These are phyloP conservation scores for Poecilia wingei DNA, from an alignment of 2,797 vertebrate species.

Conservation along the genomic window DNA sequence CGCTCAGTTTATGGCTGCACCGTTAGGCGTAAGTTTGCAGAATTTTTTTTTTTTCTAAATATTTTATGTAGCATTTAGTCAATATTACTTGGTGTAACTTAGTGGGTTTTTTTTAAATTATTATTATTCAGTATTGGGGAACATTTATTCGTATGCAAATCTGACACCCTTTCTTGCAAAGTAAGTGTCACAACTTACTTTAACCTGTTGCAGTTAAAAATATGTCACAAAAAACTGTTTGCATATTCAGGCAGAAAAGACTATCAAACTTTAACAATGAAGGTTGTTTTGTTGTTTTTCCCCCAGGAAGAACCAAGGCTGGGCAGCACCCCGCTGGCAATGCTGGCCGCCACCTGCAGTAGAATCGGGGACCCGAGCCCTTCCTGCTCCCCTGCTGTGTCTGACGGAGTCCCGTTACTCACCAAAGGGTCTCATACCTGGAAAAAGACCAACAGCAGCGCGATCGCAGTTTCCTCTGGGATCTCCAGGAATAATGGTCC, in stretches of 20 bases:
- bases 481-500: constrained; percentile 68
- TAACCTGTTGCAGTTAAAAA: not conserved
- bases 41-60: not conserved
- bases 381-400: constrained; percentile 85
- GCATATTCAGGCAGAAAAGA: not conserved
- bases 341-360: constrained; percentile 95
- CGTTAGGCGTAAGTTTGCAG: constrained; percentile 91
- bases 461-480: constrained; percentile 80
- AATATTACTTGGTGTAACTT: not conserved
- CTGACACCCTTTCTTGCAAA: not conserved
- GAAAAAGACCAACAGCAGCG: constrained; percentile 84
- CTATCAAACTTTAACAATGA: not conserved
- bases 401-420: constrained; percentile 86
- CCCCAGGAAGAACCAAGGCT: constrained; percentile 92
- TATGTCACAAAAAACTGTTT: not conserved
- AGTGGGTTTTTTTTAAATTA: not conserved
- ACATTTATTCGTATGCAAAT: too few relatives aligned
- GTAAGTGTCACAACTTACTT: not conserved
- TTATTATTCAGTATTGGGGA: not conserved
- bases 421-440: constrained; percentile 93
- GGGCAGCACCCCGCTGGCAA: constrained; percentile 93
- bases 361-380: constrained; percentile 91
- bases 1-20: constrained; percentile 88
- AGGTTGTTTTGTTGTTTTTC: not conserved
- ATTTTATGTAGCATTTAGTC: not conserved